These are phyloP conservation scores for Clepsis dumicolana DNA, from an alignment of 2,888 invertebrate genomes.

Conservation along the genomic window DNA sequence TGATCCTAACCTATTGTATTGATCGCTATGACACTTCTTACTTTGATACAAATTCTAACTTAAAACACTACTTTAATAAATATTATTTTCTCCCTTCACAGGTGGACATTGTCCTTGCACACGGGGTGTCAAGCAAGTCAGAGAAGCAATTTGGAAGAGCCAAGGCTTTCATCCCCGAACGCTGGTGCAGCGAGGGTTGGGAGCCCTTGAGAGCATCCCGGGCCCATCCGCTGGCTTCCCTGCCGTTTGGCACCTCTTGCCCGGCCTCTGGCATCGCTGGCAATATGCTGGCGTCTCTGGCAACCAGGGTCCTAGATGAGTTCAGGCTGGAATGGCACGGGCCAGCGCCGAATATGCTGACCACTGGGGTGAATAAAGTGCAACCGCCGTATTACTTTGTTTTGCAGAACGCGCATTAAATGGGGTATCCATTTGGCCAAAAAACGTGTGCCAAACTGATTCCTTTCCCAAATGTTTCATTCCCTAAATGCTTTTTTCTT, in stretches of 20 bases:
- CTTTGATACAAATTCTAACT: too few species aligned
- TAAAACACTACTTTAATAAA: background rate
- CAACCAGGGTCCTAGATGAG: slow-evolving; percentile 67
- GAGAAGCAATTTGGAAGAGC: slow-evolving; percentile 76
- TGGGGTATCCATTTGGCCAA: too few species aligned
- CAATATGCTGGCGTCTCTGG: slow-evolving; percentile 66
- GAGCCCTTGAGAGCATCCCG: slow-evolving; percentile 68
- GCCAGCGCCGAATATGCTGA: slow-evolving; percentile 63
- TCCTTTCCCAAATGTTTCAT: too few species aligned
- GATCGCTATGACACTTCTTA: too few species aligned
- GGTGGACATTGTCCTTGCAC: slow-evolving; percentile 80
- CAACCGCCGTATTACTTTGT: slow-evolving; percentile 78
- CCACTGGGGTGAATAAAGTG: slow-evolving; percentile 71
- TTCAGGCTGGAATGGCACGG: slow-evolving; percentile 82
- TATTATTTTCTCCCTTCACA: slow-evolving; percentile 44
- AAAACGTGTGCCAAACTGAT: too few species aligned
- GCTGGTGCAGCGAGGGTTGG: slow-evolving; percentile 73
- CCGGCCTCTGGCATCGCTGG: slow-evolving; percentile 69
- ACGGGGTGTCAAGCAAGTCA: slow-evolving; percentile 72
- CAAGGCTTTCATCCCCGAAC: slow-evolving; percentile 74
- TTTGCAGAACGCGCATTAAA: slow-evolving; percentile 71
- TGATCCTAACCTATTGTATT: too few species aligned
- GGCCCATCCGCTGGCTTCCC: slow-evolving; percentile 70
- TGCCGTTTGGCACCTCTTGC: slow-evolving; percentile 75
- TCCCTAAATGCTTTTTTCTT: too few species aligned